Percentiles rank a stretch among this genome's conserved stretches.
These are phyloP conservation scores for Moxostoma hubbsi DNA, from an alignment of 2,797 vertebrate genomes.

Conservation along the genomic window DNA sequence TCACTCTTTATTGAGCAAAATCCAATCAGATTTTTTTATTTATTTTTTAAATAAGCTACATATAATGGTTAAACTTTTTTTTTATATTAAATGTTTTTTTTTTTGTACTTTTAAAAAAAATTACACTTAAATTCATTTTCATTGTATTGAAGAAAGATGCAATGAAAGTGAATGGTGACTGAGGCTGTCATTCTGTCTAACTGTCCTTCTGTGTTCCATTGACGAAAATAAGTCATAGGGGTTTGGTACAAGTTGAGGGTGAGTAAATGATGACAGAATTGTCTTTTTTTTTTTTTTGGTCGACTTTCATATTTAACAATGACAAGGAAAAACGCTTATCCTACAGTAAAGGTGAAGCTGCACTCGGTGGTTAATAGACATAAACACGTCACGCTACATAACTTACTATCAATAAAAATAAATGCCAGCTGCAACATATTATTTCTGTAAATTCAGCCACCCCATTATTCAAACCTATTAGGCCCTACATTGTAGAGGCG, in stretches of 20 bases:
- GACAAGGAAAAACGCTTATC: not conserved
- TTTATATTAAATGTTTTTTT: too few relatives aligned
- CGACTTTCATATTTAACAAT: not conserved
- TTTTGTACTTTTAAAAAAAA: too few relatives aligned
- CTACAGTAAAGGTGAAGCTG: not conserved
- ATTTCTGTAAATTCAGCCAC: not conserved
- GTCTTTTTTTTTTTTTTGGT: too few relatives aligned
- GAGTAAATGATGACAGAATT: too few relatives aligned
- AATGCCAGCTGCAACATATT: constrained; percentile 9
- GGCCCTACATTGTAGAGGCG: constrained; percentile 12
- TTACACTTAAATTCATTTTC: too few relatives aligned
- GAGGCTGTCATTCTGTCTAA: too few relatives aligned
- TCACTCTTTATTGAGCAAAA: not conserved
- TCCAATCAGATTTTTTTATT: not conserved
- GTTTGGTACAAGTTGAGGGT: too few relatives aligned
- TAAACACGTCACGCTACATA: not conserved
- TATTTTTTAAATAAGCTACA: not conserved
- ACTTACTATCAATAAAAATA: constrained; percentile 13
- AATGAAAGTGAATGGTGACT: too few relatives aligned
- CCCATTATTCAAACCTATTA: constrained; percentile 13
- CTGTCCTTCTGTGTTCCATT: too few relatives aligned
- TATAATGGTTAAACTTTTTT: too few relatives aligned
- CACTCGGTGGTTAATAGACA: not conserved
- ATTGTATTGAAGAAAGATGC: too few relatives aligned
- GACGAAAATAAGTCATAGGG: too few relatives aligned